phyloP scores from a whole-genome alignment of 2,888 invertebrate species.

The Drosophila paranaensis region DNA sequence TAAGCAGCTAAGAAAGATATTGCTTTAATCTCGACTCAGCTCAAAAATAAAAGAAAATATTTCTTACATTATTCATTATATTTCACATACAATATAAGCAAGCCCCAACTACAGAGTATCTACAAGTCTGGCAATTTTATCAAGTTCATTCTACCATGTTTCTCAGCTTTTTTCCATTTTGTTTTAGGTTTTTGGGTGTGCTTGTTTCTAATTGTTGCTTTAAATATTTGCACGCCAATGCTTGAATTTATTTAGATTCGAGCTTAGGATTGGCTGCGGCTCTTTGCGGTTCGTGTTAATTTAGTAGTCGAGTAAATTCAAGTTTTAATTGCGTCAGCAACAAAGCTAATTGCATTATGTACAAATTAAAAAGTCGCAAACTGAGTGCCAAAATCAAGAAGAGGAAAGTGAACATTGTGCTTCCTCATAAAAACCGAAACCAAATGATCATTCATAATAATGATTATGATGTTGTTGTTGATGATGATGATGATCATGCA shows the following conservation, averaged over 20 bases:
- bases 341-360: slow-evolving; percentile 50
- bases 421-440: slow-evolving; percentile 45
- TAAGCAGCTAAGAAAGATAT: no score
- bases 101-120: neutral
- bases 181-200: slow-evolving; percentile 58
- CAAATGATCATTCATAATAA: slow-evolving; percentile 26
- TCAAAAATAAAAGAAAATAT: no score
- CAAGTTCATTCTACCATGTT: slow-evolving; percentile 5
- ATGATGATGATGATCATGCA: slow-evolving; percentile 52
- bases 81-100: no score
- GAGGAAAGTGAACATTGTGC: slow-evolving; percentile 21
- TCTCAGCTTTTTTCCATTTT: slow-evolving; percentile 31
- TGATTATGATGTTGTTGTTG: slow-evolving; percentile 23
- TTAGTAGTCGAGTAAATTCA: slow-evolving; percentile 54
- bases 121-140: neutral
- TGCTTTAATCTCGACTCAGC: no score
- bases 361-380: slow-evolving; percentile 46
- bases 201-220: slow-evolving; percentile 59
- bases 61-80: no score
- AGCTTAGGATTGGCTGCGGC: slow-evolving; percentile 24
- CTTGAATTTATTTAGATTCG: slow-evolving; percentile 32
- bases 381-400: slow-evolving; percentile 32
- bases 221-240: slow-evolving; percentile 60
- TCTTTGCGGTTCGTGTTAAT: slow-evolving; percentile 43
- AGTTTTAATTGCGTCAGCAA: slow-evolving; percentile 58